Conservation (phyloP, 2,888 invertebrate species). For the Spilosoma lubricipeda region DNA sequence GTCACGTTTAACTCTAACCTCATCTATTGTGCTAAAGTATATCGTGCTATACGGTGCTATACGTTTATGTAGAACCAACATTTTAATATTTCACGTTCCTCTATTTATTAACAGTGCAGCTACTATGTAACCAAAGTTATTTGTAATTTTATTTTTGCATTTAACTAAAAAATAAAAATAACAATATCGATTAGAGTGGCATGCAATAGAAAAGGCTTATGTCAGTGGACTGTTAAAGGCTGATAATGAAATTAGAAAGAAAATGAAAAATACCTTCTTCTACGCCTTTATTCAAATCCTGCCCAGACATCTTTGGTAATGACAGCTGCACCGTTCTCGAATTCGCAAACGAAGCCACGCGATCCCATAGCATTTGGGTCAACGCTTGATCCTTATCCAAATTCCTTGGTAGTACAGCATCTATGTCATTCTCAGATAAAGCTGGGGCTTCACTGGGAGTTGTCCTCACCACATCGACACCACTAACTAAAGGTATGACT, state of each 20-base stretch:
- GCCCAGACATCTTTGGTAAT: constrained; percentile 89
- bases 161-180: no score
- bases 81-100: neutral
- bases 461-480: constrained; percentile 88
- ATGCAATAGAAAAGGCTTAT: no score
- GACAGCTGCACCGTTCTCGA: constrained; percentile 92
- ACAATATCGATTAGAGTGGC: no score
- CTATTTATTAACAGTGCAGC: neutral
- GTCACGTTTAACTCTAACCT: neutral
- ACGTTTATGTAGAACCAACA: neutral
- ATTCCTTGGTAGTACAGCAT: constrained; percentile 89
- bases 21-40: neutral
- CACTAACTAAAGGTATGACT: constrained; percentile 86
- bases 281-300: constrained; percentile 89
- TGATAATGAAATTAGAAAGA: neutral
- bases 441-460: constrained; percentile 77
- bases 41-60: neutral
- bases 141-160: neutral
- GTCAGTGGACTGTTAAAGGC: no score
- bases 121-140: neutral
- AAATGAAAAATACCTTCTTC: constrained; percentile 89
- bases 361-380: constrained; percentile 89
- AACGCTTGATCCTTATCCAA: constrained; percentile 89
- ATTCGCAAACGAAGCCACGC: constrained; percentile 90
- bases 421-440: constrained; percentile 89